These are phyloP conservation scores for Heliothis virescens DNA, from an alignment of 1,140 invertebrate species.

Conservation along the genomic window DNA sequence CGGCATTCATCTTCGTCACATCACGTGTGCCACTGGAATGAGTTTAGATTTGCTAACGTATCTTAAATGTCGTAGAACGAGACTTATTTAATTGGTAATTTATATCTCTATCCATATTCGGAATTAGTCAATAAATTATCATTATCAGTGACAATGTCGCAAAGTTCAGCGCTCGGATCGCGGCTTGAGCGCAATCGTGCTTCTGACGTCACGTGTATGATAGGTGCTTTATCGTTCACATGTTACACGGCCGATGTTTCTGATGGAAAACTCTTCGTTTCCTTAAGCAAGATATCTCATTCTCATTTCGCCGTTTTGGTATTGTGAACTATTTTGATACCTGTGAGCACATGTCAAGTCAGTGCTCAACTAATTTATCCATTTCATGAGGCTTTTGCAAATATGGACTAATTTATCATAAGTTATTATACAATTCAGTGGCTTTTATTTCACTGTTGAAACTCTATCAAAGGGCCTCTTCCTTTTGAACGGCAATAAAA, in stretches of 20 bases:
- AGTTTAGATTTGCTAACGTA: not conserved
- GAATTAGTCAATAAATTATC: slow-evolving; percentile 67
- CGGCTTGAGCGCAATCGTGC: slow-evolving; percentile 58
- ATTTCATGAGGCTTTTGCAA: no score
- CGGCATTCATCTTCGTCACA: no score
- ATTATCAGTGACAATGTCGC: slow-evolving; percentile 79
- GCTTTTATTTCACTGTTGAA: no score
- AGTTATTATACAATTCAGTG: no score
- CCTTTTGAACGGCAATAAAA: slow-evolving; percentile 20
- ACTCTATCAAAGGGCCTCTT: not conserved
- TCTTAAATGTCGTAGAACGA: not conserved
- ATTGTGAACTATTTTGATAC: no score
- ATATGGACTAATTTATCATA: no score
- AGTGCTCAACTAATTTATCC: no score
- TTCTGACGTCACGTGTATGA: slow-evolving; percentile 74
- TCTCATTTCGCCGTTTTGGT: not conserved
- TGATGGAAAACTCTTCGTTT: slow-evolving; percentile 55
- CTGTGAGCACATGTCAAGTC: no score
- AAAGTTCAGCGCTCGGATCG: slow-evolving; percentile 72
- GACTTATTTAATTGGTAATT: slow-evolving; percentile 27
- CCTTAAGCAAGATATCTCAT: not conserved
- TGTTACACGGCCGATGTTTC: slow-evolving; percentile 60
- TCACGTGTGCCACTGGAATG: no score
- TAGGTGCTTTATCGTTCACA: slow-evolving; percentile 68
- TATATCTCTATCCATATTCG: slow-evolving; percentile 57